Base-by-base conservation (phyloP, 2,888 invertebrate genomes). In the Microplitis deprimator region DNA sequence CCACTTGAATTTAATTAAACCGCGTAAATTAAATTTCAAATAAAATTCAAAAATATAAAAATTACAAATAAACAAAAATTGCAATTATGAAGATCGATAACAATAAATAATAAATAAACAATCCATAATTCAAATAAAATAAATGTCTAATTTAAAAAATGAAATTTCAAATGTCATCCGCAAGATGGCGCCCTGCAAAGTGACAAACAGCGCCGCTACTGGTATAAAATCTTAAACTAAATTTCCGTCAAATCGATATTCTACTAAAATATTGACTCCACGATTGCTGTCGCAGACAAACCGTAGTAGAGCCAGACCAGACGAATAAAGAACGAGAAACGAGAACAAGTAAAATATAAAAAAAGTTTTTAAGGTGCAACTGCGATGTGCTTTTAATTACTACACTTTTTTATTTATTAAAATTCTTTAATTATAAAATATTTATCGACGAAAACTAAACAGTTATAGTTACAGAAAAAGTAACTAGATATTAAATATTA, bases 201-300 rank as follows among this genome's bases (percentile, higher is more conserved):
- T 50, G 50, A 13, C 1, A 2, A 69, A 64, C 71, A 83, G 84
- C 84, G 84, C 82, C 82, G 6, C 83, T 69, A 10, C 73, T 77
- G 67, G 81, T 73, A 50, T 74, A 80, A 83, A 85, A 86, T 85
- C 76, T 29, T 80, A 70, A 78, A 86, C 82, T 83, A 83, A 79
- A 83, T 84, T 83, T 84, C 84, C 83, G 82, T 83, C 88, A 85
- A 89, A 89, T 89, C 89, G 89, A 89, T 89, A 89, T 89, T 87
- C 86, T 87, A 84, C 88, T 89, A 86, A 87, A 89, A 89, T 89
- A 89, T 89, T 89, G 89, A 89, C 89, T 89, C 74, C 80, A 80
- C 81, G 83, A 83, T 82, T 80, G 81, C 76, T 79, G 79, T 77
- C 80, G 72, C 77, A 76, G 75, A 82, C 83, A 82, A 84, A 83